phyloP scores from a whole-genome alignment of 2,113 vertebrate species.

The Empidonax alnorum region DNA sequence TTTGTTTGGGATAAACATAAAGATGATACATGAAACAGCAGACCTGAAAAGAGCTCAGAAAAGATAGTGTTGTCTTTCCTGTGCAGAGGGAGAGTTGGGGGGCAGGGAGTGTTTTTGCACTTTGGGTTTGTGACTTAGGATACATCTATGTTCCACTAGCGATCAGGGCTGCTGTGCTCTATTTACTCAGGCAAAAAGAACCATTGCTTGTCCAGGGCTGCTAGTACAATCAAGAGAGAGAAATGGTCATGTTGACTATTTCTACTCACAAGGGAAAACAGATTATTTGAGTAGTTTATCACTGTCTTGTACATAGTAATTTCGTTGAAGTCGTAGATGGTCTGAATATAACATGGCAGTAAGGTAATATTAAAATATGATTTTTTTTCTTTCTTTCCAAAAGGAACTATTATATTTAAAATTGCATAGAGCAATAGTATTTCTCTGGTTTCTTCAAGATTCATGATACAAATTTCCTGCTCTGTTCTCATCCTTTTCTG shows the following conservation, averaged over 20 bases:
- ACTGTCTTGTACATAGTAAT: background rate
- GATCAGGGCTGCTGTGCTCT: background rate
- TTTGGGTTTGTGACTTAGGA: background rate
- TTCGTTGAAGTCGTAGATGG: background rate
- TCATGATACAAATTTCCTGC: background rate
- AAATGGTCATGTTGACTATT: background rate
- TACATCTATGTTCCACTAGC: background rate
- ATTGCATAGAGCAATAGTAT: background rate
- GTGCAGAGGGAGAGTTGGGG: background rate
- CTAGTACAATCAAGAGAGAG: background rate
- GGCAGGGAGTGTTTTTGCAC: background rate
- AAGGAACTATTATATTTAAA: constrained; percentile 11
- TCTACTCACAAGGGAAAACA: background rate
- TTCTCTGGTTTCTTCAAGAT: background rate
- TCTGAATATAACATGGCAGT: background rate
- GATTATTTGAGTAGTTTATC: constrained; percentile 19
- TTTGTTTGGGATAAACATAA: background rate
- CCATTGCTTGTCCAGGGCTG: background rate
- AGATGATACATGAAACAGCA: background rate
- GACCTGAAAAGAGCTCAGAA: background rate
- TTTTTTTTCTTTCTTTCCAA: background rate
- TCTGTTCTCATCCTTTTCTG: background rate
- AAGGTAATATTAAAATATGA: background rate
- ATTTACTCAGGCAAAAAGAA: background rate
- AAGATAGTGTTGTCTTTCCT: background rate